Conservation (phyloP, 1,140 invertebrate genomes). For the Drosophila erecta region DNA sequence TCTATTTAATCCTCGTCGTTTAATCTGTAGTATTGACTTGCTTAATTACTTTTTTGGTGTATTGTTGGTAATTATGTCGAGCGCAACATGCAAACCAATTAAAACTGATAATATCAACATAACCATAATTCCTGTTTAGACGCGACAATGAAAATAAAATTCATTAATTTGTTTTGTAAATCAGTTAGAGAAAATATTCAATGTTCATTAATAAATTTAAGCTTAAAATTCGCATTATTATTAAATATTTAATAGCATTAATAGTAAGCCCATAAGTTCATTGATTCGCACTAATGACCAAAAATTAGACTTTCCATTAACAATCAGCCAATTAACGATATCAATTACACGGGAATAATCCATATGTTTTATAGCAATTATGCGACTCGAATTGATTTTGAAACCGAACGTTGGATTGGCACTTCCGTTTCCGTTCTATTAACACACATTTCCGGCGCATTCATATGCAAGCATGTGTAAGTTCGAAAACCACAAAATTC, state of each 20-base stretch:
- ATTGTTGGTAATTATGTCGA: constrained; percentile 24
- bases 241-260: too few species aligned
- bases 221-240: neutral
- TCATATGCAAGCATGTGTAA: constrained; percentile 49
- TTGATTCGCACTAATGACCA: constrained; percentile 8
- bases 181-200: neutral
- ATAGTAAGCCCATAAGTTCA: neutral
- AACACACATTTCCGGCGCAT: constrained; percentile 69
- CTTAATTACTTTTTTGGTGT: constrained; percentile 23
- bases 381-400: constrained; percentile 45
- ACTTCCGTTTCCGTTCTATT: constrained; percentile 74
- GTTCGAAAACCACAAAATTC: constrained; percentile 45
- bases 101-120: constrained; percentile 21
- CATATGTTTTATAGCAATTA: constrained; percentile 42
- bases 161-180: neutral
- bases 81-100: constrained; percentile 45
- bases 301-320: constrained; percentile 16
- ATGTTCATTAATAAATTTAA: neutral
- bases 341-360: constrained; percentile 34
- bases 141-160: neutral
- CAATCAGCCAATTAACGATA: constrained; percentile 9
- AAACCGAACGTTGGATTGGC: constrained; percentile 44
- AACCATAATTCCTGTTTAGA: constrained; percentile 1
- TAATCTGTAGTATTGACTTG: neutral
- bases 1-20: neutral